Evolutionary conservation across 2,888 invertebrate genomes (phyloP).

Genomic region (Dolichopus griseipennis): DNA sequence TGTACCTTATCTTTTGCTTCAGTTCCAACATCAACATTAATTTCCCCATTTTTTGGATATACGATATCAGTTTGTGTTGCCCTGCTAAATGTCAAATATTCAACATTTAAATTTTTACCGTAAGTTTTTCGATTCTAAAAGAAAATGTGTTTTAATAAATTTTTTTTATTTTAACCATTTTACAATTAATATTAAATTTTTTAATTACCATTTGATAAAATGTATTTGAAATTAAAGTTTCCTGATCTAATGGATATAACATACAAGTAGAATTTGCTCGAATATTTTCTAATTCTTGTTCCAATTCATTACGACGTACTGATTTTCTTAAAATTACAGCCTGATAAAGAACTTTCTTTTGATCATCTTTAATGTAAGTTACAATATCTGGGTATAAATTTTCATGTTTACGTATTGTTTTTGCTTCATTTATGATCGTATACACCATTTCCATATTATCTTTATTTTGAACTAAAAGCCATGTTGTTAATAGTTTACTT

Average conservation of each 20-base stretch:
- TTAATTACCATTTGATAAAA: background rate
- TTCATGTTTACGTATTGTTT: background rate
- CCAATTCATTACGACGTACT: background rate
- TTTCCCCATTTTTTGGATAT: background rate
- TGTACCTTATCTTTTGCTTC: background rate
- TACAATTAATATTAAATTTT: too few relatives aligned
- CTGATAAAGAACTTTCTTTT: background rate
- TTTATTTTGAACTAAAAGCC: background rate
- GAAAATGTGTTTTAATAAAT: background rate
- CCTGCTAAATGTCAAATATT: background rate
- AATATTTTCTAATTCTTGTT: background rate
- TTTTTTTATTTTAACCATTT: background rate
- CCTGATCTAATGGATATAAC: background rate
- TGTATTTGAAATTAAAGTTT: background rate
- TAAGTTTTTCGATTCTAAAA: background rate
- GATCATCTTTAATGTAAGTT: background rate
- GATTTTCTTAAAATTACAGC: background rate
- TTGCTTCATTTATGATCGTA: background rate
- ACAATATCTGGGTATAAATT: background rate
- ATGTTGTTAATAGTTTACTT: background rate
- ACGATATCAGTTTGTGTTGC: background rate
- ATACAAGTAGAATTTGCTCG: background rate
- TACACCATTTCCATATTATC: background rate
- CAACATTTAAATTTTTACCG: background rate
- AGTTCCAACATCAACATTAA: conserved; percentile 1